Conservation (phyloP, 1,140 invertebrate species). For the Zelostemma sp. region DNA sequence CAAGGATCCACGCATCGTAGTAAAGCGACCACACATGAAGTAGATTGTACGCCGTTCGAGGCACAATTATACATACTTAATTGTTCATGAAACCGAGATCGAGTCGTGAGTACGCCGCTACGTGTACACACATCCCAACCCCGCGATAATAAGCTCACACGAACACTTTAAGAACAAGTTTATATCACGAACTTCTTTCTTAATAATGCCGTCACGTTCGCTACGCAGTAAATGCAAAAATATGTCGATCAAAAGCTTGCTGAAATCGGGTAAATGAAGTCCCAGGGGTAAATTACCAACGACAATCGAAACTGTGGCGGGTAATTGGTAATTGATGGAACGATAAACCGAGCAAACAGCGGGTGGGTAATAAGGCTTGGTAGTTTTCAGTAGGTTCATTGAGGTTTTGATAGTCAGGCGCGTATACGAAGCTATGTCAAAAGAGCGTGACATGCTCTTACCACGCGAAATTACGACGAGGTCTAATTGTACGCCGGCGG, state of each 20-base stretch:
- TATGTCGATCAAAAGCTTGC: no score
- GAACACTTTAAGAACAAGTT: no score
- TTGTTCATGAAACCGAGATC: slow-evolving; percentile 1
- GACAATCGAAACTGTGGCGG: not conserved
- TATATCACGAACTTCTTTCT: no score
- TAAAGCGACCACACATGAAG: slow-evolving; percentile 1
- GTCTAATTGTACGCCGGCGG: slow-evolving; percentile 58
- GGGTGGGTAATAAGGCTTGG: not conserved
- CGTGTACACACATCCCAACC: not conserved
- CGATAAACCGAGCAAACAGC: not conserved
- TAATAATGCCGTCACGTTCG: no score
- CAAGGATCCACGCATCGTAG: no score
- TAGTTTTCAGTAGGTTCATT: slow-evolving; percentile 7
- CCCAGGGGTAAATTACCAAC: not conserved
- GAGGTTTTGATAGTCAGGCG: slow-evolving; percentile 5
- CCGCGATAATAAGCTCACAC: no score
- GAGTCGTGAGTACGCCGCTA: not conserved
- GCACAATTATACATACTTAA: not conserved
- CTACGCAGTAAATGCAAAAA: no score
- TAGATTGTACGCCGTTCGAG: not conserved
- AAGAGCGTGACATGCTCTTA: slow-evolving; percentile 8
- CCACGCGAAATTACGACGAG: slow-evolving; percentile 27
- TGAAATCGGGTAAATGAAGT: not conserved
- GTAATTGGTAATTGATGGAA: not conserved
- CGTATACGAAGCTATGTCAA: not conserved